Base-by-base conservation (phyloP, 1,140 invertebrate genomes). In the Neodiprion pinetum region DNA sequence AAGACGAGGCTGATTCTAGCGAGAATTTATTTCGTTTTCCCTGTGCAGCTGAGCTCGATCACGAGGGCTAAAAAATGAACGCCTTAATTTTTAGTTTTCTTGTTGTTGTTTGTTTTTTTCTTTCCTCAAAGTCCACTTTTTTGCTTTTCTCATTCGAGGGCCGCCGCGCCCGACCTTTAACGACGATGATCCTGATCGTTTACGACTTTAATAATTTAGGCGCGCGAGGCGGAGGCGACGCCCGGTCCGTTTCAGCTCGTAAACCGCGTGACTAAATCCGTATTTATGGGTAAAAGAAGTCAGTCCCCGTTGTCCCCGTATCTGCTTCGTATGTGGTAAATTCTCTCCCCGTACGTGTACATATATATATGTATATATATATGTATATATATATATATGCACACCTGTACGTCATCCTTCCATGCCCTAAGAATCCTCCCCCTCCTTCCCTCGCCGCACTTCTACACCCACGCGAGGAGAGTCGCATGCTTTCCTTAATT, bases 191-290 rank as follows among this genome's bases (percentile, higher is more conserved):
- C 86, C 86, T 86, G 84, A 87, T 88, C 86, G 86, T 88, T 88
- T 88, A 87, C 86, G 86, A 88, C 86, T 88, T 87, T 88, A 88
- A 88, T 88, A 88, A 88, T 88, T 88, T 88, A 88, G 85, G 85
- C 86, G 83, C 86, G 84, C 53, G 82, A 83, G 80, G 76, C 80
- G 80, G 84, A 86, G 84, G 81, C 84, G 84, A 87, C 84, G 83
- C 80, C 87, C 85, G 86, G 87, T 86, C 86, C 86, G 86, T 88
- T 88, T 88, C 87, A 80, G 85, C 79, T 88, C 86, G 86, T 88
- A 88, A 88, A 88, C 82, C 82, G 84, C 80, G 80, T 78, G 82
- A 87, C 53, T 61, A 61, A 61, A 61, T 61, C 53, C 53, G 53
- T 61, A 61, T 61, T 61, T 61, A 61, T 61, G 53, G 53, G 11